Conservation (phyloP, 2,113 vertebrate genomes). For the Nymphicus hollandicus region DNA sequence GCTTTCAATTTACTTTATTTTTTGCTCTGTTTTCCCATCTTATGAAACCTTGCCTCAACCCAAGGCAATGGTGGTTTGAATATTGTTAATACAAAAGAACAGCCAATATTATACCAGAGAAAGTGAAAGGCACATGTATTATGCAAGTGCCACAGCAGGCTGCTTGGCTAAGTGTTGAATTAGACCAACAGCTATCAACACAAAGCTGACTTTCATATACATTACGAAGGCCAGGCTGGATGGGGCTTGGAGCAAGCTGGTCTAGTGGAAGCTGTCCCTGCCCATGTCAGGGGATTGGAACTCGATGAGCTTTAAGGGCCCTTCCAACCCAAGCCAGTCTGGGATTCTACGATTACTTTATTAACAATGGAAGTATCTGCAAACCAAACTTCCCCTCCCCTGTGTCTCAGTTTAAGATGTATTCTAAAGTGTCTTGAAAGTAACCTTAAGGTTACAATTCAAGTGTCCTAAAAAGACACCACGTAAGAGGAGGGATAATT, state of each 20-base stretch:
- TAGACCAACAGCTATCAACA: not conserved
- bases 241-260: not conserved
- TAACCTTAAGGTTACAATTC: not conserved
- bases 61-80: not conserved
- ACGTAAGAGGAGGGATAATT: not conserved
- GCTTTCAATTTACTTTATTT: conserved; percentile 23
- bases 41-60: not conserved
- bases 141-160: not conserved
- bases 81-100: not conserved
- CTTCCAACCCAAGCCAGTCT: not conserved
- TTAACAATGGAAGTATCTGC: not conserved
- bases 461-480: not conserved
- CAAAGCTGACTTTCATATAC: not conserved
- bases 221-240: not conserved
- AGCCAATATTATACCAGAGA: not conserved
- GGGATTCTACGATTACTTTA: not conserved
- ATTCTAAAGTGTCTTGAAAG: not conserved
- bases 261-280: not conserved
- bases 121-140: not conserved
- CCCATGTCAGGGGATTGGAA: not conserved
- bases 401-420: not conserved
- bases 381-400: not conserved
- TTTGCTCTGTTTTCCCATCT: conserved; percentile 26
- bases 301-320: not conserved
- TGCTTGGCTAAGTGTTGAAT: not conserved